A percentile compares a stretch with the other conserved stretches of the same genome.
phyloP scores from a whole-genome alignment of 35 echinoderm and acorn worm genomes.

The Apostichopus parvimensis region DNA sequence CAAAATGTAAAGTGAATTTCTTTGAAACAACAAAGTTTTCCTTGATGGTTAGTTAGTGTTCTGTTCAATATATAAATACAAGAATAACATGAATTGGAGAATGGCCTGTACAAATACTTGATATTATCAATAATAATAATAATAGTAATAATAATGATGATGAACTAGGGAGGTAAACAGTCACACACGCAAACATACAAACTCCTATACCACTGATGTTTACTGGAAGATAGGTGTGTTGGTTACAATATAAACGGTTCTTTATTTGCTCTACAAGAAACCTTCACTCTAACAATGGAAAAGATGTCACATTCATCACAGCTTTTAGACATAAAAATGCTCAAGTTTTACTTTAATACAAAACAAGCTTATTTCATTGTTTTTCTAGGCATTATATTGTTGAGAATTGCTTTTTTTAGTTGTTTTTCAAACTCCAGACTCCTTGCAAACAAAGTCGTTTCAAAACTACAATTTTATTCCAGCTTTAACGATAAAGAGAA shows the following conservation, averaged over 20 bases:
- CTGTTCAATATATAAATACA: conserved; percentile 52
- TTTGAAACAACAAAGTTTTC: neutral
- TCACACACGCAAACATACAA: conserved; percentile 41
- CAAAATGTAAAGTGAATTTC: conserved; percentile 4
- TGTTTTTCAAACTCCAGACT: neutral
- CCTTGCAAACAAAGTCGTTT: neutral
- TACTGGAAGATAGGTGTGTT: conserved; percentile 49
- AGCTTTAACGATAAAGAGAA: conserved; percentile 6
- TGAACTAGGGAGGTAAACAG: conserved; percentile 42
- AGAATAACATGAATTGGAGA: conserved; percentile 47
- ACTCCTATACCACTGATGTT: conserved; percentile 50
- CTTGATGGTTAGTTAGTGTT: neutral
- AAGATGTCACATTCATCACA: conserved; percentile 15
- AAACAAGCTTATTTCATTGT: conserved; percentile 35
- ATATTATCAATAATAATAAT: neutral
- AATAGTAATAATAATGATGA: conserved; percentile 1
- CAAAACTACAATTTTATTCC: conserved; percentile 20
- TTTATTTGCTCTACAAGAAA: conserved; percentile 34
- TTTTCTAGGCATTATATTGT: conserved; percentile 21
- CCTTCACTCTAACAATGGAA: conserved; percentile 44
- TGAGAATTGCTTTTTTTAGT: conserved; percentile 12
- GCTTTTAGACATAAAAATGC: neutral
- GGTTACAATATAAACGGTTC: conserved; percentile 30
- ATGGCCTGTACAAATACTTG: conserved; percentile 50
- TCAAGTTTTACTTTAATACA: conserved; percentile 24